Conservation (phyloP, 2,113 vertebrate species). For the Psammodynastes pulverulentus region DNA sequence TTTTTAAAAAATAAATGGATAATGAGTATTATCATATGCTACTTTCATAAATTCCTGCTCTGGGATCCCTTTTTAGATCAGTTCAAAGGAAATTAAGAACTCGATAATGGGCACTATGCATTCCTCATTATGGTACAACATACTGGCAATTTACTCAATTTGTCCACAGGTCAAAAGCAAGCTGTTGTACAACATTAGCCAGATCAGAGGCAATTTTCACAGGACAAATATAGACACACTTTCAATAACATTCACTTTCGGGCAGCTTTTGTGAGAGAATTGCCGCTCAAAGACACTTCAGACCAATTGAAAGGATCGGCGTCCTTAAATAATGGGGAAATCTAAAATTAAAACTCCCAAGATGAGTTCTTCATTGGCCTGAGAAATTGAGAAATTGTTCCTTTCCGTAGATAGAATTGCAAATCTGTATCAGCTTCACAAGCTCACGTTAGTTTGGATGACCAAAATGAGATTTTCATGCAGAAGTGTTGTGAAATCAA, state of each 20-base stretch:
- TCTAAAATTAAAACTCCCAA: neutral
- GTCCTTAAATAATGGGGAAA: neutral
- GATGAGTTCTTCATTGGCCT: neutral
- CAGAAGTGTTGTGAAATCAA: neutral
- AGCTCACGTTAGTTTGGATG: neutral
- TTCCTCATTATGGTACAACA: constrained; percentile 21
- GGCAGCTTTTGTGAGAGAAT: neutral
- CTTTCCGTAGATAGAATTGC: neutral
- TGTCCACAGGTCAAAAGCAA: constrained; percentile 10
- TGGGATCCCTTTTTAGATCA: constrained; percentile 29
- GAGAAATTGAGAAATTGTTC: neutral
- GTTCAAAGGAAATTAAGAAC: constrained; percentile 43
- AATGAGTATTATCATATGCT: neutral
- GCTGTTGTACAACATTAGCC: neutral
- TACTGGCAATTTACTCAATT: neutral
- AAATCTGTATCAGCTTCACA: neutral
- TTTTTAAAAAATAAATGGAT: constrained; percentile 31
- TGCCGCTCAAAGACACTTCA: neutral
- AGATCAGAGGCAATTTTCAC: constrained; percentile 5
- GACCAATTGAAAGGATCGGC: neutral
- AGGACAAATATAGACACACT: constrained; percentile 9
- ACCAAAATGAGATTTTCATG: neutral
- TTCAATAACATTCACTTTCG: constrained; percentile 26
- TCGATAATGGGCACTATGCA: constrained; percentile 12
- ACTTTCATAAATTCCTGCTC: constrained; percentile 14